Evolutionary conservation across 2,113 vertebrate species (phyloP), one percentile per base, ranked within the genome.

Genomic region (Petrocephalus zakoni): DNA sequence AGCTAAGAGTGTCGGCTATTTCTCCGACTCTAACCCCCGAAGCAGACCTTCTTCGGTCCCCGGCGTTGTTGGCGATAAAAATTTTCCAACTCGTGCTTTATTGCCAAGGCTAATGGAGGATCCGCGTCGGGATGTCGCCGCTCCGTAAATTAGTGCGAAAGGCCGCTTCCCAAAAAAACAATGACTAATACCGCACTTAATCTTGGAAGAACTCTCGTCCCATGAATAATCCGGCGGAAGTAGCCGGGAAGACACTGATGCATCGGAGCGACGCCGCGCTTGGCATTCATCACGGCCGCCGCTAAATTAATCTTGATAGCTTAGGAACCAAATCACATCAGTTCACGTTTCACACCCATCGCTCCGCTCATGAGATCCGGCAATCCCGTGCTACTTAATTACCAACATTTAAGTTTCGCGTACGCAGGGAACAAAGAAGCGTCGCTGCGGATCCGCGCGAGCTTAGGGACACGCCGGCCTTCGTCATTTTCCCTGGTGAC

Each of bases 241-340:
- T 89, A 58, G 93, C 91, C 88, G 88, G 93, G 92, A 91, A 94
- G 95, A 95, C 95, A 94, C 93, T 95, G 95, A 95, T 95, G 94
- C 95, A 96, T 95, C 89, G 95, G 92, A 93, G 94, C 93, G 68
- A 93, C 85, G 90, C 89, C 89, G 89, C 13, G 87, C 92, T 78
- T 91, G 91, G 92, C 94, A 95, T 96, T 95, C 94, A 95, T 96
- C 95, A 95, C 91, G 92, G 91, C 93, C 93, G 91, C 92, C 92
- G 93, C 94, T 93, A 95, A 95, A 95, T 96, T 94, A 95, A 95
- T 96, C 95, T 95, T 92, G 95, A 95, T 95, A 93, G 95, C 93
- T 94, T 93, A 92, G 87, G 94, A 93, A 95, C 95, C 94, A 95
- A 95, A 95, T 96, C 94, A 94, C 94, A 95, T 95, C 92, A 94